phyloP scores from a whole-genome alignment of 2,888 invertebrate species.

The Alviniconcha strummeri region DNA sequence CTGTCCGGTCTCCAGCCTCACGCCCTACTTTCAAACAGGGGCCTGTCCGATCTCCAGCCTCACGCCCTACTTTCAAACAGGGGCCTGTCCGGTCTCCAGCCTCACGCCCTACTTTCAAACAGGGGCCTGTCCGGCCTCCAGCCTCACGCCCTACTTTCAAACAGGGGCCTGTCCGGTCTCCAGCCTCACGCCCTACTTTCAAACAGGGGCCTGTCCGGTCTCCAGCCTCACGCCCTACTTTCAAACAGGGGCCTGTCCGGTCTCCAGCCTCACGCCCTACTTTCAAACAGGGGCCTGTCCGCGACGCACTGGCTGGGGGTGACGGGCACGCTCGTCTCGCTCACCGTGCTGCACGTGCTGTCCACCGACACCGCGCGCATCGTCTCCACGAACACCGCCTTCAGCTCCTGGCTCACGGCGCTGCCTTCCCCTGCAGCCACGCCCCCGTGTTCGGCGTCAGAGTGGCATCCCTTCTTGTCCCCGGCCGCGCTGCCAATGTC shows the following conservation, averaged over 20 bases:
- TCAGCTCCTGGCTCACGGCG: background rate
- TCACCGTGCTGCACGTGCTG: conserved; percentile 9
- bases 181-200: no score
- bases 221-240: background rate
- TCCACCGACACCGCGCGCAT: conserved; percentile 31
- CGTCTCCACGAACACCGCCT: conserved; percentile 22
- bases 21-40: no score
- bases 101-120: background rate
- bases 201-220: background rate
- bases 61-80: no score
- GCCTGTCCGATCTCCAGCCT: no score
- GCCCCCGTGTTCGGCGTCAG: background rate
- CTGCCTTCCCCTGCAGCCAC: background rate
- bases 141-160: background rate
- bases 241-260: background rate
- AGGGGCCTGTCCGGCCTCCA: background rate
- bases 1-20: no score
- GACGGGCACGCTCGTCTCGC: background rate
- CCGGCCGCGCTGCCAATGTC: background rate
- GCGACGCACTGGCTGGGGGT: conserved; percentile 5
- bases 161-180: background rate
- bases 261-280: background rate
- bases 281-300: conserved; percentile 9
- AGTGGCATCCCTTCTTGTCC: background rate
- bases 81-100: no score